phyloP scores from a whole-genome alignment of 2,113 vertebrate species.

The Buteo buteo region DNA sequence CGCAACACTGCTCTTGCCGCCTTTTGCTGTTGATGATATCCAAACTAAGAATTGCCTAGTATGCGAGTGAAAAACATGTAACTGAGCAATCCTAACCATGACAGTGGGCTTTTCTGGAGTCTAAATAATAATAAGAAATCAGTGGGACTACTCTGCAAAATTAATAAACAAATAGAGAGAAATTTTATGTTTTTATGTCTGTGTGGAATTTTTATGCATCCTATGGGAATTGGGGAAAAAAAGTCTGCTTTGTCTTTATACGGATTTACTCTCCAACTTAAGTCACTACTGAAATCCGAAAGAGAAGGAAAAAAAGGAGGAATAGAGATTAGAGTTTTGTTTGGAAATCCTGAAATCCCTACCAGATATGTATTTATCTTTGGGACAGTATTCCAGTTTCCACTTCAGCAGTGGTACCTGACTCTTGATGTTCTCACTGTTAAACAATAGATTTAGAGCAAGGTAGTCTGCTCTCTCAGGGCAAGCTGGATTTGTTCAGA shows the following conservation, averaged over 20 bases:
- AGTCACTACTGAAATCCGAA: neutral
- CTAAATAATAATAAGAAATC: neutral
- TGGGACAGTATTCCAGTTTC: neutral
- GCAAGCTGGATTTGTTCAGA: neutral
- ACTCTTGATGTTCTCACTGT: neutral
- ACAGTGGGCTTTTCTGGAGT: neutral
- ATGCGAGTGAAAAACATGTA: neutral
- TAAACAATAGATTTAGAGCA: neutral
- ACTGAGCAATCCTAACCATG: neutral
- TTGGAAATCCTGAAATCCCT: neutral
- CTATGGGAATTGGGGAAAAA: neutral
- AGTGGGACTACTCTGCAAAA: neutral
- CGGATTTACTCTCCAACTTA: neutral
- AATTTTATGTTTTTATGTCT: neutral
- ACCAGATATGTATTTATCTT: neutral
- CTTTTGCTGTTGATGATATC: neutral
- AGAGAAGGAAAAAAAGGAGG: neutral
- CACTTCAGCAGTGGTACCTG: neutral
- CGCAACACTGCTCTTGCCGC: neutral
- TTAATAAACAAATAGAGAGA: neutral
- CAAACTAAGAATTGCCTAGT: neutral
- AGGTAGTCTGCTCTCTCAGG: neutral
- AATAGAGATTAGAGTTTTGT: neutral
- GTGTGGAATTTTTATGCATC: neutral
- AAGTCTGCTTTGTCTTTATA: neutral